Base-by-base conservation (phyloP, 2,113 vertebrate species). In the Amia ocellicauda region DNA sequence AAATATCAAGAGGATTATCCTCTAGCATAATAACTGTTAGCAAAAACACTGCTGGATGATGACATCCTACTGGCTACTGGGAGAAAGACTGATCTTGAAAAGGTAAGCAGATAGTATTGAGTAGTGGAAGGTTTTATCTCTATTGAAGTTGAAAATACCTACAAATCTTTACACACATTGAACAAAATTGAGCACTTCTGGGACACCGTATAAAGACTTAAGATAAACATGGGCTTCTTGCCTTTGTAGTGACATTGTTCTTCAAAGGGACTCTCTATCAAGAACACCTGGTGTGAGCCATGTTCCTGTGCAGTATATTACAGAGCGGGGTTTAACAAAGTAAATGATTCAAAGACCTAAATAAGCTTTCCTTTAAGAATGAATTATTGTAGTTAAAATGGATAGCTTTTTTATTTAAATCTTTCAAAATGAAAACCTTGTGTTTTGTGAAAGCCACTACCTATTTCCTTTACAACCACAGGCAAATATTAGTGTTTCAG, bases 111-210 rank as follows among this genome's bases (percentile, higher is more conserved):
- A 16, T 47, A 19, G 45, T n/a, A 17, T 17, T 16, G n/a, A 47
- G 45, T 47, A 16, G n/a, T 47, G 13, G 45, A 47, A 47, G n/a
- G 45, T 47, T 47, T 47, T 47, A 47, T 47, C 45, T n/a, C n/a
- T 17, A n/a, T 16, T 47, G 45, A 47, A 16, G n/a, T 47, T 19
- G 13, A 3, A n/a, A 47, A 11, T 47, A 5, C 45, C 45, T 16
- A 17, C 45, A 47, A 47, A 47, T 47, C 14, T 47, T 47, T 47
- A 17, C 45, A 47, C 45, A 47, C 45, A 47, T 17, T n/a, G 45
- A n/a, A n/a, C 13, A 47, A 47, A 16, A 47, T 47, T 3, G 14
- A 47, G n/a, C 45, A 47, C n/a, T 47, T 47, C 45, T 47, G n/a
- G 45, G 45, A 17, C 45, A 47, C 13, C n/a, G 5, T 47, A 17